These are phyloP conservation scores for Nothoprocta pentlandii DNA, from an alignment of 2,113 vertebrate genomes.

Conservation along the genomic window DNA sequence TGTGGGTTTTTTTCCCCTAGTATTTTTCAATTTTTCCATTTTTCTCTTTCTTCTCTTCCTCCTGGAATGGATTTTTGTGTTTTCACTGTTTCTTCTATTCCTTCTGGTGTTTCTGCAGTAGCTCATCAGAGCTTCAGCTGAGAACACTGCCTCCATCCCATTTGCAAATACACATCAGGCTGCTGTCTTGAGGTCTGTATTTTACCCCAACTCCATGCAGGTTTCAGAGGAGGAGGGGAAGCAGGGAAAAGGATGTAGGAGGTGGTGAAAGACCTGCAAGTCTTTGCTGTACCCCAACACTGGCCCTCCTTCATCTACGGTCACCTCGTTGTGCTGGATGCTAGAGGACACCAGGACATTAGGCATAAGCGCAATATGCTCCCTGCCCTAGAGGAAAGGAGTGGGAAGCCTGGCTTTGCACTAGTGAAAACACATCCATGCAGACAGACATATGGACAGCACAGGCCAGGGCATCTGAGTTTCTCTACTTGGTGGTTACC, in stretches of 20 bases:
- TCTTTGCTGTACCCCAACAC: neutral
- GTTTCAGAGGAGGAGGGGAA: neutral
- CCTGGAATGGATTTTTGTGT: neutral
- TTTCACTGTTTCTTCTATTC: neutral
- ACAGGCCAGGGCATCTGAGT: neutral
- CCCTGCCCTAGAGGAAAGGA: neutral
- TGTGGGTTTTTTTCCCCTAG: neutral
- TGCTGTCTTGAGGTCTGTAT: neutral
- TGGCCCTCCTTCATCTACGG: neutral
- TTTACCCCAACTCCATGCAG: neutral
- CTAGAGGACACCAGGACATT: neutral
- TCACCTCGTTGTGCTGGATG: neutral
- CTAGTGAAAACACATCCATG: neutral
- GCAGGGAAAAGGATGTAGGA: neutral
- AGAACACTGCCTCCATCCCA: neutral
- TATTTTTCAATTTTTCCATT: neutral
- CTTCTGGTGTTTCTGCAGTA: neutral
- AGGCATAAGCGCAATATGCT: accelerated
- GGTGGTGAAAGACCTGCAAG: neutral
- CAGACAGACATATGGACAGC: neutral
- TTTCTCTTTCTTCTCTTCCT: too few relatives aligned
- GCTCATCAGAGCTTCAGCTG: neutral
- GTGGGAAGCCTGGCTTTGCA: neutral
- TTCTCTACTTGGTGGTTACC: neutral
- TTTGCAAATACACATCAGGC: neutral